Evolutionary conservation across 2,113 vertebrate genomes (phyloP).

Genomic region (Nipponia nippon): DNA sequence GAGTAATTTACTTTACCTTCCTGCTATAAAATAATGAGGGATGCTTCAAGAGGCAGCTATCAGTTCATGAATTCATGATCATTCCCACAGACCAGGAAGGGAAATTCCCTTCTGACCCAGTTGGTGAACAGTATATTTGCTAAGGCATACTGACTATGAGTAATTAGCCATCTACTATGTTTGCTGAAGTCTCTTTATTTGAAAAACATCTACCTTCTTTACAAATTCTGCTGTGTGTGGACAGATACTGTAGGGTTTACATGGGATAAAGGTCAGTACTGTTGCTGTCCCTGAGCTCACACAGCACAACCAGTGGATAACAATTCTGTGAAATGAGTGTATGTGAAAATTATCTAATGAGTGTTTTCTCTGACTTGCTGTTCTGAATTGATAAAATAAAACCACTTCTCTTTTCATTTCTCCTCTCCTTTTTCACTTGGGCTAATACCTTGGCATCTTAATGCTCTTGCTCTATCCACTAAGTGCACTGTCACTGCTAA

Average conservation of each 20-base stretch:
- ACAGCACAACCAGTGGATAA: neutral
- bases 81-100: neutral
- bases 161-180: neutral
- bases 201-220: neutral
- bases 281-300: neutral
- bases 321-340: neutral
- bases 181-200: neutral
- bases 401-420: neutral
- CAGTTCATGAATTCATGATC: neutral
- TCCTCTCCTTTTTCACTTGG: neutral
- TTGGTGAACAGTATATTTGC: neutral
- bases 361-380: neutral
- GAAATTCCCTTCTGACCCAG: neutral
- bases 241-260: neutral
- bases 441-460: neutral
- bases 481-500: neutral
- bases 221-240: neutral
- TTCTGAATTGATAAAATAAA: neutral
- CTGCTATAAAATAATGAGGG: neutral
- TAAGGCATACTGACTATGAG: neutral
- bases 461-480: neutral
- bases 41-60: neutral
- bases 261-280: neutral
- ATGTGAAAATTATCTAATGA: neutral
- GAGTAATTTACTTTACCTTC: neutral